A percentile compares a stretch with the other conserved stretches of the same genome.
Evolutionary conservation across 2,113 vertebrate species (phyloP).

Genomic region (Jaculus jaculus): DNA sequence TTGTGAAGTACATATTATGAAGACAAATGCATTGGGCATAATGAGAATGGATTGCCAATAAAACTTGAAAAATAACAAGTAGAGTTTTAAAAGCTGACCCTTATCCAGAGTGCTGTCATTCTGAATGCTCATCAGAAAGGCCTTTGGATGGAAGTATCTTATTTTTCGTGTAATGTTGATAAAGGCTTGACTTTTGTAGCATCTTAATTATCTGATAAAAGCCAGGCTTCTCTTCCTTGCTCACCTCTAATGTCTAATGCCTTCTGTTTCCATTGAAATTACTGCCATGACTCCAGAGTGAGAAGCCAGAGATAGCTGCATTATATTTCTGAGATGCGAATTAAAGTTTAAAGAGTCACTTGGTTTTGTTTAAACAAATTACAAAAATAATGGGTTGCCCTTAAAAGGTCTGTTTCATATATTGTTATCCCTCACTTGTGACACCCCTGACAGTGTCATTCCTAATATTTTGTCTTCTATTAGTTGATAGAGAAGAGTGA

Average conservation of each 20-base stretch:
- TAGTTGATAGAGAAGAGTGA: not conserved
- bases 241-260: conserved; percentile 74
- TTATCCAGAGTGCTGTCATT: conserved; percentile 32
- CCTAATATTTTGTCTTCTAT: not conserved
- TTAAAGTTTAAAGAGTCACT: conserved; percentile 75
- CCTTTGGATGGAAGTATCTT: conserved; percentile 58
- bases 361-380: conserved; percentile 77
- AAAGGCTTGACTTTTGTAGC: conserved; percentile 69
- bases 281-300: conserved; percentile 60
- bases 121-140: conserved; percentile 59
- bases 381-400: conserved; percentile 78
- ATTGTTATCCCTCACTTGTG: conserved; percentile 59
- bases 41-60: conserved; percentile 88
- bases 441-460: not conserved
- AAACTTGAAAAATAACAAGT: conserved; percentile 80
- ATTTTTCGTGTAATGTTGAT: conserved; percentile 77
- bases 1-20: conserved; percentile 85
- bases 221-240: conserved; percentile 63
- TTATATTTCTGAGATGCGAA: conserved; percentile 63
- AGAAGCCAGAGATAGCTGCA: conserved; percentile 31
- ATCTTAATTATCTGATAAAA: conserved; percentile 78
- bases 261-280: conserved; percentile 72
- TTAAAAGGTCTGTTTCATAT: conserved; percentile 68
- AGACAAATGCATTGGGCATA: conserved; percentile 85
- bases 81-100: conserved; percentile 61